Percentiles rank a stretch among this genome's conserved stretches.
Evolutionary conservation across 2,888 invertebrate species (phyloP).

Genomic region (Cactoblastis cactorum): DNA sequence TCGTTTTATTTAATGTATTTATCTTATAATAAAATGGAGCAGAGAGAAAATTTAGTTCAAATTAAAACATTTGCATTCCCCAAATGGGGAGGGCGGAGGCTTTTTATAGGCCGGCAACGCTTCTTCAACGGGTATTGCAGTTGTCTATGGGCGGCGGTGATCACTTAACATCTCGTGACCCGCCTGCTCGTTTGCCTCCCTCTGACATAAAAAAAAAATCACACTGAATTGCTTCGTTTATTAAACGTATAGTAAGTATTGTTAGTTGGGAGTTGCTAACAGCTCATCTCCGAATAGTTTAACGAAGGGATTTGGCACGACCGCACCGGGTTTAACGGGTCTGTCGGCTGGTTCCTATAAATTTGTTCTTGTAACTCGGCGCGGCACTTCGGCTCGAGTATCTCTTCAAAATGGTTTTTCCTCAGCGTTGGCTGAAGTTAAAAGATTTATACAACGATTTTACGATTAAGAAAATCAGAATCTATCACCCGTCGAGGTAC

Average conservation of each 20-base stretch:
- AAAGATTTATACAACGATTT: conserved; percentile 12
- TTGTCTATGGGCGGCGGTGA: too few relatives aligned
- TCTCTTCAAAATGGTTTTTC: conserved; percentile 11
- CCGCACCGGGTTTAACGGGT: conserved; percentile 63
- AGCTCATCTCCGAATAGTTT: conserved; percentile 56
- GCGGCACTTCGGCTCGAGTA: conserved; percentile 4
- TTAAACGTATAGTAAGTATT: conserved; percentile 29
- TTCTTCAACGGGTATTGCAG: too few relatives aligned
- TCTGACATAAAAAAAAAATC: too few relatives aligned
- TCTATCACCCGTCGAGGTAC: conserved; percentile 5
- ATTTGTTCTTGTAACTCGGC: conserved; percentile 10
- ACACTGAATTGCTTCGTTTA: background rate
- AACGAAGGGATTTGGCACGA: conserved; percentile 77
- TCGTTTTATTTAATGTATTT: too few relatives aligned
- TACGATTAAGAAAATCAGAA: conserved; percentile 11
- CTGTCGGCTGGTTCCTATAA: conserved; percentile 14
- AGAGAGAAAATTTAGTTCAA: too few relatives aligned
- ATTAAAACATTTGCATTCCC: too few relatives aligned
- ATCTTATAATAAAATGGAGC: too few relatives aligned
- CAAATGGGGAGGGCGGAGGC: too few relatives aligned
- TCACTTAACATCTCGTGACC: too few relatives aligned
- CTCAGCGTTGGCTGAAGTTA: conserved; percentile 6
- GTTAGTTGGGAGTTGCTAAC: conserved; percentile 58
- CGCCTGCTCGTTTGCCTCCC: too few relatives aligned
- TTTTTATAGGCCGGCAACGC: too few relatives aligned